phyloP scores from a whole-genome alignment of 2,797 vertebrate species.

The Forpus xanthops region DNA sequence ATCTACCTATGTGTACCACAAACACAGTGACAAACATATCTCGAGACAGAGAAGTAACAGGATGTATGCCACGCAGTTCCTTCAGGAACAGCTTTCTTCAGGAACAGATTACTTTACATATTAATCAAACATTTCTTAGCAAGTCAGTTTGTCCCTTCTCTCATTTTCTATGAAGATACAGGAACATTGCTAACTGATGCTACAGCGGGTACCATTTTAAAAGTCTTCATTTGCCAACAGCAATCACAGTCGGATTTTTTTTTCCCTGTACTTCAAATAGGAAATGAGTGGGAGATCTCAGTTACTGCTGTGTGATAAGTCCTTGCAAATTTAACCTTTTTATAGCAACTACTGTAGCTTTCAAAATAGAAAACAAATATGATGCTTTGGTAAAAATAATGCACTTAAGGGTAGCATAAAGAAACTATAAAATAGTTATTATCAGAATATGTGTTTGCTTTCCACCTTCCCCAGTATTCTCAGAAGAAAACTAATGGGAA shows the following conservation, averaged over 20 bases:
- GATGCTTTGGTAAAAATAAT: conserved; percentile 53
- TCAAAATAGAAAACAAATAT: conserved; percentile 70
- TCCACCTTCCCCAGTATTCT: neutral
- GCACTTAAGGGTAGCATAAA: conserved; percentile 36
- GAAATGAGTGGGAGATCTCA: conserved; percentile 68
- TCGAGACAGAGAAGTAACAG: conserved; percentile 11
- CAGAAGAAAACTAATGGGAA: neutral
- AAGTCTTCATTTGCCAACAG: conserved; percentile 61
- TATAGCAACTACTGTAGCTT: conserved; percentile 65
- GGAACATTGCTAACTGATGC: conserved; percentile 39
- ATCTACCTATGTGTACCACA: conserved; percentile 44
- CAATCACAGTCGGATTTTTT: neutral
- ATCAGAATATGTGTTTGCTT: neutral
- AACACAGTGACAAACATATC: conserved; percentile 46
- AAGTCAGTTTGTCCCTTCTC: conserved; percentile 5
- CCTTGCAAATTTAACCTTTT: conserved; percentile 68
- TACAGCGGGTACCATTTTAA: conserved; percentile 11
- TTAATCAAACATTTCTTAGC: conserved; percentile 36
- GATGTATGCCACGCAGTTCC: neutral
- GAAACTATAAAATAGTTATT: conserved; percentile 14
- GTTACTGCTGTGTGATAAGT: conserved; percentile 63
- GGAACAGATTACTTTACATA: conserved; percentile 36
- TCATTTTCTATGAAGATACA: neutral
- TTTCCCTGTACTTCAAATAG: conserved; percentile 50
- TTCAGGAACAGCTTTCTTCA: conserved; percentile 46